A percentile compares a stretch with the other conserved stretches of the same genome.
Conservation (phyloP, 1,140 invertebrate species). For the Mesaphorura yosii region DNA sequence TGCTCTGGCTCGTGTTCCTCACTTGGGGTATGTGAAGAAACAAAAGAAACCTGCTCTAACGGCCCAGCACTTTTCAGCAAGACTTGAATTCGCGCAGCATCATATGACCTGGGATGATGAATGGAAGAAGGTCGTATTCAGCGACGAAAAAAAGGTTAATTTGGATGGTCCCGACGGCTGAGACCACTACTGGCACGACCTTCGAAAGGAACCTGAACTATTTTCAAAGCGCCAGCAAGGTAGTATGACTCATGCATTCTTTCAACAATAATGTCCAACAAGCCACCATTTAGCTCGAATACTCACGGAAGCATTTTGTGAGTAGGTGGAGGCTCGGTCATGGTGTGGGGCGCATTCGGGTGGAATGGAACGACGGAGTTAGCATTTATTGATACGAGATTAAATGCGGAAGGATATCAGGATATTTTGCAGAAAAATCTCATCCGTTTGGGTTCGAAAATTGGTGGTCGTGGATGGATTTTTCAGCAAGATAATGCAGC, state of each 20-base stretch:
- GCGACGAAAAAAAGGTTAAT: constrained; percentile 11
- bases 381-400: not conserved
- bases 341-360: not conserved
- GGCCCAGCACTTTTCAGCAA: not conserved
- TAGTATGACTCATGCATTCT: too few relatives aligned
- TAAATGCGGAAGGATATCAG: not conserved
- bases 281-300: not conserved
- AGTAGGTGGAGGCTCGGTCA: not conserved
- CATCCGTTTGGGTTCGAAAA: not conserved
- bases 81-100: not conserved
- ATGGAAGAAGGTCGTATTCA: constrained; percentile 8
- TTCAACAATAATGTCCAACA: too few relatives aligned
- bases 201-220: not conserved
- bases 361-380: not conserved
- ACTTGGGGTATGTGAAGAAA: not conserved
- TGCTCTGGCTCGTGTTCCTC: not conserved
- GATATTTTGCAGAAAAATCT: not conserved
- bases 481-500: constrained; percentile 12
- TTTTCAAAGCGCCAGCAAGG: not conserved
- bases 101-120: not conserved
- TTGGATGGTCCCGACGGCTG: constrained; percentile 16
- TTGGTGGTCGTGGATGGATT: constrained; percentile 5
- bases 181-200: constrained; percentile 8
- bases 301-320: not conserved
- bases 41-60: not conserved